phyloP scores from a whole-genome alignment of 2,888 invertebrate genomes.

The Xylophagus ater region DNA sequence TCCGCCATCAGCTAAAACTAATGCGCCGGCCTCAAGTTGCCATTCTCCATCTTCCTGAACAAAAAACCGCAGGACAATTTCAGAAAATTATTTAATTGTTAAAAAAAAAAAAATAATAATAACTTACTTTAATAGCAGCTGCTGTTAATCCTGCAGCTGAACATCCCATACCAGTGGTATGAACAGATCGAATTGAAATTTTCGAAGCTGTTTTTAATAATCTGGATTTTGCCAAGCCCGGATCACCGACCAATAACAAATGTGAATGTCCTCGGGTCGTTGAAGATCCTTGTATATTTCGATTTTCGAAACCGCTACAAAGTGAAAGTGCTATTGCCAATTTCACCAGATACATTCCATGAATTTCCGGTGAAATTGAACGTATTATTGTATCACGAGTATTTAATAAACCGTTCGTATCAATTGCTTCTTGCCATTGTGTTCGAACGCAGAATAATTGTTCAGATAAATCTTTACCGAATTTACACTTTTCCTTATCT shows the following conservation, averaged over 20 bases:
- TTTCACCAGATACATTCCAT: conserved; percentile 80
- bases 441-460: conserved; percentile 15
- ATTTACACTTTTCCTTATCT: conserved; percentile 50
- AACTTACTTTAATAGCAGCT: conserved; percentile 63
- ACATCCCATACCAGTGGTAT: conserved; percentile 78
- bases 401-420: conserved; percentile 50
- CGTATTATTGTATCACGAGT: conserved; percentile 68
- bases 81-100: conserved; percentile 2
- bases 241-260: conserved; percentile 75
- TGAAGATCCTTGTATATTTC: conserved; percentile 37
- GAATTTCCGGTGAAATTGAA: conserved; percentile 73
- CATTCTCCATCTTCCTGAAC: conserved; percentile 74
- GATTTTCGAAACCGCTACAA: conserved; percentile 32
- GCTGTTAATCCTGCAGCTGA: conserved; percentile 83
- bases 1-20: conserved; percentile 80
- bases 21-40: conserved; percentile 82
- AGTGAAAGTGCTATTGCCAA: conserved; percentile 64
- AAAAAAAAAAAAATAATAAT: conserved; percentile 3
- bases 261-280: conserved; percentile 67
- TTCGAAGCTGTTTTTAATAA: conserved; percentile 54
- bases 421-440: conserved; percentile 31
- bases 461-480: conserved; percentile 60
- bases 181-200: conserved; percentile 52
- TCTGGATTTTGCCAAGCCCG: conserved; percentile 84
- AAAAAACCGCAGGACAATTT: conserved; percentile 6